Conservation (phyloP, 2,888 invertebrate genomes). For the Caenorhabditis japonica region DNA sequence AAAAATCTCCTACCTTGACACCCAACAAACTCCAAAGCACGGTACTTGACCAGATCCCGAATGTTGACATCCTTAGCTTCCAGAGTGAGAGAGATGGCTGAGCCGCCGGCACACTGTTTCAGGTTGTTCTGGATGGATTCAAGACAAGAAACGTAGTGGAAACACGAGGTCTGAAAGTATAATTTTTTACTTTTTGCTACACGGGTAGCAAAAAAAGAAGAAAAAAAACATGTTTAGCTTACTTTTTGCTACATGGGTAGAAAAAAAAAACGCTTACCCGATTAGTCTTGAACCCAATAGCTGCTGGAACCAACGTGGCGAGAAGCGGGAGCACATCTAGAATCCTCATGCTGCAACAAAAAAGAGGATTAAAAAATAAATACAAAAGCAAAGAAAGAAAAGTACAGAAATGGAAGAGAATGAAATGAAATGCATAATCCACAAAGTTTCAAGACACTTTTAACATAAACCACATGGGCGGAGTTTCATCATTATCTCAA, state of each 20-base stretch:
- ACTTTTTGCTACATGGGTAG: too few relatives aligned
- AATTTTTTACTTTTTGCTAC: not conserved
- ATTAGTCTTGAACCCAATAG: constrained; percentile 38
- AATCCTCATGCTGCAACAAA: constrained; percentile 24
- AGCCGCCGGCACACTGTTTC: constrained; percentile 62
- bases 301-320: constrained; percentile 12
- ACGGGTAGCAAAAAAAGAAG: too few relatives aligned
- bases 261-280: constrained; percentile 16
- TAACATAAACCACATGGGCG: too few relatives aligned
- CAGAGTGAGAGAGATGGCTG: constrained; percentile 53
- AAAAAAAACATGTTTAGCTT: too few relatives aligned
- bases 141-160: constrained; percentile 60
- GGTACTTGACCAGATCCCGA: constrained; percentile 53
- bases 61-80: constrained; percentile 60
- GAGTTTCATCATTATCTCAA: too few relatives aligned
- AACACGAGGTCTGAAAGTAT: constrained; percentile 57
- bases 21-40: constrained; percentile 56
- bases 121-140: constrained; percentile 51
- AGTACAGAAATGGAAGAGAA: too few relatives aligned
- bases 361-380: too few relatives aligned
- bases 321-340: constrained; percentile 21
- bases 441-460: too few relatives aligned
- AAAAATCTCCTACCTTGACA: constrained; percentile 44
- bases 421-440: too few relatives aligned
- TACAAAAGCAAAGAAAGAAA: too few relatives aligned